phyloP scores from a whole-genome alignment of 2,888 invertebrate species.

The Platycheirus albimanus region DNA sequence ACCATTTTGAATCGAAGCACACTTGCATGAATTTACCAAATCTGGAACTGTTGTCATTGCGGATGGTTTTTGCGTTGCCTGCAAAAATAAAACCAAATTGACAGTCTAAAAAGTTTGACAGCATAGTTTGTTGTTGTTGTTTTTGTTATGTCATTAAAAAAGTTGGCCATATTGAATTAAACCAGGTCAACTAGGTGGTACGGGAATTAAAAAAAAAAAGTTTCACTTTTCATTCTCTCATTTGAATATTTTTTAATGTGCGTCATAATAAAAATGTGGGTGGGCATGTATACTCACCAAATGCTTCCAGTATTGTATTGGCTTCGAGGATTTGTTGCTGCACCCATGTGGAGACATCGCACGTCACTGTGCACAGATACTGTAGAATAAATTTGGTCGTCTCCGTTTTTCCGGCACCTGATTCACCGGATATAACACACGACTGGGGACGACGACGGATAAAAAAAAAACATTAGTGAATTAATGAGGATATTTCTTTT shows the following conservation, averaged over 20 bases:
- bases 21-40: constrained; percentile 99
- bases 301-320: constrained; percentile 95
- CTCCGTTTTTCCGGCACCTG: constrained; percentile 97
- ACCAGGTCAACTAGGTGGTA: constrained; percentile 48
- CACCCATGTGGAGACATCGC: constrained; percentile 94
- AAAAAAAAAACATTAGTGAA: constrained; percentile 77
- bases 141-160: no score
- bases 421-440: constrained; percentile 95
- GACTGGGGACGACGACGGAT: no score
- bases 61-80: constrained; percentile 96
- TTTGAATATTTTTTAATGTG: constrained; percentile 13
- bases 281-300: constrained; percentile 86
- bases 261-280: background rate
- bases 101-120: background rate
- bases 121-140: no score
- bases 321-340: constrained; percentile 97
- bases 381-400: constrained; percentile 95
- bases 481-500: constrained; percentile 57
- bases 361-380: constrained; percentile 94
- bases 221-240: constrained; percentile 42
- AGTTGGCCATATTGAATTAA: background rate
- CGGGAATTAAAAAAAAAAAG: no score
- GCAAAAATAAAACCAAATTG: constrained; percentile 64
- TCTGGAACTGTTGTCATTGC: constrained; percentile 96
- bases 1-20: constrained; percentile 93